Percentiles rank a stretch among this genome's conserved stretches.
These are phyloP conservation scores for Lasioglossum figueresi DNA, from an alignment of 2,888 invertebrate genomes.

Conservation along the genomic window DNA sequence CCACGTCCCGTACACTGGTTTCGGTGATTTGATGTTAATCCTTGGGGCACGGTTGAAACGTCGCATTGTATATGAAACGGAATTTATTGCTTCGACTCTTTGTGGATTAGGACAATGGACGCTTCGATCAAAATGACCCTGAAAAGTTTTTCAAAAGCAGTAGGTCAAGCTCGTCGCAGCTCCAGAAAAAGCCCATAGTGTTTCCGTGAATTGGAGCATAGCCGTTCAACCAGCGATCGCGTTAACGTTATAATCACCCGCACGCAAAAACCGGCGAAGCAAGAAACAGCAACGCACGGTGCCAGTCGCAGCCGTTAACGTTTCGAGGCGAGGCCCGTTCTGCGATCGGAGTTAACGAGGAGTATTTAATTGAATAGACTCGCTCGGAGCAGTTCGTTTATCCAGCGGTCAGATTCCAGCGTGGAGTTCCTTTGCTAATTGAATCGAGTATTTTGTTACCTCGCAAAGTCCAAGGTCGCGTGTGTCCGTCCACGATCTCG, in stretches of 20 bases:
- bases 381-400: not conserved
- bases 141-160: not conserved
- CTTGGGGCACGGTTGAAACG: not conserved
- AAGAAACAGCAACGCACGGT: not conserved
- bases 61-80: not conserved
- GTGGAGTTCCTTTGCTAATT: not conserved
- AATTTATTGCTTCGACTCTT: not conserved
- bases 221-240: not conserved
- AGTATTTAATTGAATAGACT: conserved; percentile 10
- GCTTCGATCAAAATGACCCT: not conserved
- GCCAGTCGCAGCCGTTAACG: not conserved
- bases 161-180: not conserved
- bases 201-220: not conserved
- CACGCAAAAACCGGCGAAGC: not conserved
- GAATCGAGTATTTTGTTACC: conserved; percentile 3
- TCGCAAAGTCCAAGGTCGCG: not conserved
- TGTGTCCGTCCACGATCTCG: not conserved
- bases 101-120: not conserved
- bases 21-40: not conserved
- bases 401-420: not conserved
- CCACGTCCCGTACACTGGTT: not conserved
- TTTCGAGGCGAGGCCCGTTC: not conserved
- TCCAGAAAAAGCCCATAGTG: not conserved
- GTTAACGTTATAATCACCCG: not conserved
- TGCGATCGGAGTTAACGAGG: not conserved